Conservation (phyloP, 1,140 invertebrate genomes). For the Catajapyx aquilonaris region DNA sequence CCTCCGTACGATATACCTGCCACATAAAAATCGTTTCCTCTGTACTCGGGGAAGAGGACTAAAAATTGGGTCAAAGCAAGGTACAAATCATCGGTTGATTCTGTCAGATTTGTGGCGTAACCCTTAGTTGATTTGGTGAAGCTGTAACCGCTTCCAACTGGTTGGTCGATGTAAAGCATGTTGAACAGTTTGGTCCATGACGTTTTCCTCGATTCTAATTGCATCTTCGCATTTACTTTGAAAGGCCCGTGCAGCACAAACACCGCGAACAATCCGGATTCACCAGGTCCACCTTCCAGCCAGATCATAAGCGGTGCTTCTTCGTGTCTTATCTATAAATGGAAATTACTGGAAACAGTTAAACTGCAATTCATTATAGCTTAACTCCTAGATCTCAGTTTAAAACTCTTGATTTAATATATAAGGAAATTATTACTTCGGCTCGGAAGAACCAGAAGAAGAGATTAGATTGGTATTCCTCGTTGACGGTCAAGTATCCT, state of each 20-base stretch:
- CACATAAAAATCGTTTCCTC: not conserved
- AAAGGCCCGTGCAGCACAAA: slow-evolving; percentile 28
- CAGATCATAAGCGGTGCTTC: slow-evolving; percentile 24
- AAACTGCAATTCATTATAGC: not conserved
- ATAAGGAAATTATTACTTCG: no score
- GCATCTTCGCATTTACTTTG: slow-evolving; percentile 15
- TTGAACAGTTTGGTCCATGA: slow-evolving; percentile 23
- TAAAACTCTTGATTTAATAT: no score
- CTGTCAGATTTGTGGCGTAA: not conserved
- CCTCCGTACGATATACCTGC: not conserved
- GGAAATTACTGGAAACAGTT: slow-evolving; percentile 1
- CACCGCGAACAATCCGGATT: slow-evolving; percentile 25
- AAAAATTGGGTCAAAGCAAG: not conserved
- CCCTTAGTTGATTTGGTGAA: not conserved
- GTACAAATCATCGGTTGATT: not conserved
- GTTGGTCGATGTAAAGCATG: slow-evolving; percentile 28
- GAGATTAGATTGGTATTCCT: slow-evolving; percentile 22
- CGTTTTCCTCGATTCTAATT: slow-evolving; percentile 14
- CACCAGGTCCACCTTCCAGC: slow-evolving; percentile 31
- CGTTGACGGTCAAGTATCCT: slow-evolving; percentile 26
- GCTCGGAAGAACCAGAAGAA: slow-evolving; percentile 30
- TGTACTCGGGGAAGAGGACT: not conserved
- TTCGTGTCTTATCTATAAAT: slow-evolving; percentile 10
- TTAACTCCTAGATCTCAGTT: not conserved
- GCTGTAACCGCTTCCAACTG: slow-evolving; percentile 17